Percentiles rank a stretch among this genome's conserved stretches.
phyloP scores from a whole-genome alignment of 2,113 vertebrate species.

The Dasyurus viverrinus region DNA sequence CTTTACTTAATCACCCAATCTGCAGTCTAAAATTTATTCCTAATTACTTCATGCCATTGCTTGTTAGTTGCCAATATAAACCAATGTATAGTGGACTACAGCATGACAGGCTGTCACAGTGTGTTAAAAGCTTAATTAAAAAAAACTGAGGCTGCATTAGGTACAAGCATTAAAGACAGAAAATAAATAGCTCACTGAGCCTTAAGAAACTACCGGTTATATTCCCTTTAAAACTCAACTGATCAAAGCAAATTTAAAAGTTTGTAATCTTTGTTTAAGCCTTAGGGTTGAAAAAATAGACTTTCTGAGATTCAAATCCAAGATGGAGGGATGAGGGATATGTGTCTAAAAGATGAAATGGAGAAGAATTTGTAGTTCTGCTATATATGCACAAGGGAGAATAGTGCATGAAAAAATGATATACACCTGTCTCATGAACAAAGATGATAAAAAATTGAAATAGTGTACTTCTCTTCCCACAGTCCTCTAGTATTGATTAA shows the following conservation, averaged over 20 bases:
- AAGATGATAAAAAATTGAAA: background rate
- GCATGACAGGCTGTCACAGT: background rate
- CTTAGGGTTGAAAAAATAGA: background rate
- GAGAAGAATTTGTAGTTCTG: background rate
- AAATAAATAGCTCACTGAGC: background rate
- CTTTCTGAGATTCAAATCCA: background rate
- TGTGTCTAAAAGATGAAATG: background rate
- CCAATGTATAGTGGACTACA: background rate
- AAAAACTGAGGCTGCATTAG: background rate
- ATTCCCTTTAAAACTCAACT: background rate
- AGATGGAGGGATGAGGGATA: background rate
- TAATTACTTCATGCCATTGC: background rate
- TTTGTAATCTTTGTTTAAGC: background rate
- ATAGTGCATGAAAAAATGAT: background rate
- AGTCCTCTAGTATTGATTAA: background rate
- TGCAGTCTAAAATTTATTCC: background rate
- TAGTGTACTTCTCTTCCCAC: too few species aligned
- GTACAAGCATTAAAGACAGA: background rate
- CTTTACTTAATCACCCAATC: background rate
- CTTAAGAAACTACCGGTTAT: background rate
- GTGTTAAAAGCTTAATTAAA: background rate
- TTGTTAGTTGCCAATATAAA: background rate
- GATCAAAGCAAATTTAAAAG: slow-evolving; percentile 2
- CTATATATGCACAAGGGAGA: background rate
- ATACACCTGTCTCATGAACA: background rate